Percentiles rank a stretch among this genome's conserved stretches.
These are phyloP conservation scores for Pocillopora meandrina DNA, from an alignment of 92 coral and sea anemone genomes.

Conservation along the genomic window DNA sequence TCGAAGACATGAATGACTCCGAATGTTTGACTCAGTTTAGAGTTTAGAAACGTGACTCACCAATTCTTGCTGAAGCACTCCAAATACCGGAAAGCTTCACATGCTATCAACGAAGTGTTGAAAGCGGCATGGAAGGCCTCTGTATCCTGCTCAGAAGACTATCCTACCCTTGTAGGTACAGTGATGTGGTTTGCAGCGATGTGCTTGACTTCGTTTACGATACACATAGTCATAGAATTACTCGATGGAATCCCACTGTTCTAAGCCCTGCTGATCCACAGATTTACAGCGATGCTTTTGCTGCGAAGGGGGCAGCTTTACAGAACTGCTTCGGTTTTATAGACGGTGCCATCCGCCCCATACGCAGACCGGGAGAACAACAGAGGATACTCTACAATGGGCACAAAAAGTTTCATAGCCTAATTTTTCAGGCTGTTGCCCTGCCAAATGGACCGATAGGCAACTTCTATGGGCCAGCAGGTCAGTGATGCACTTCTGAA, in stretches of 20 bases:
- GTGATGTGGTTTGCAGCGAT: slow-evolving; percentile 12
- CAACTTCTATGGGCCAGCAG: slow-evolving; percentile 36
- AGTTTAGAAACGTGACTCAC: neutral
- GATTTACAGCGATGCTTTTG: slow-evolving; percentile 15
- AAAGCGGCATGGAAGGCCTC: neutral
- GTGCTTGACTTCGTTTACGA: slow-evolving; percentile 32
- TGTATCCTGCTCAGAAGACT: neutral
- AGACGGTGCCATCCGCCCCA: too few relatives aligned
- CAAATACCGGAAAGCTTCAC: slow-evolving; percentile 13
- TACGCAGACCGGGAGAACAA: slow-evolving; percentile 1
- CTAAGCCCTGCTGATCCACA: slow-evolving; percentile 10
- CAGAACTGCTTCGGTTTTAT: slow-evolving; percentile 16
- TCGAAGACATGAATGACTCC: neutral
- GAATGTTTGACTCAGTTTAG: neutral
- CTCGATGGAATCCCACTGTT: slow-evolving; percentile 21
- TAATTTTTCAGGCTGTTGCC: slow-evolving; percentile 31
- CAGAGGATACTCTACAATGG: slow-evolving; percentile 7
- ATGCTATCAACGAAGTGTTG: slow-evolving; percentile 19
- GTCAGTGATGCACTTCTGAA: slow-evolving; percentile 1
- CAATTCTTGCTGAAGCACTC: neutral
- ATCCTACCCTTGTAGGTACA: slow-evolving; percentile 29
- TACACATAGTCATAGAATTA: slow-evolving; percentile 32
- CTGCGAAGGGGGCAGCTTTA: slow-evolving; percentile 25
- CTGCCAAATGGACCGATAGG: slow-evolving; percentile 37
- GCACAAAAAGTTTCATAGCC: slow-evolving; percentile 1